Conservation (phyloP, 2,888 invertebrate species). For the Drosophila mercatorum region DNA sequence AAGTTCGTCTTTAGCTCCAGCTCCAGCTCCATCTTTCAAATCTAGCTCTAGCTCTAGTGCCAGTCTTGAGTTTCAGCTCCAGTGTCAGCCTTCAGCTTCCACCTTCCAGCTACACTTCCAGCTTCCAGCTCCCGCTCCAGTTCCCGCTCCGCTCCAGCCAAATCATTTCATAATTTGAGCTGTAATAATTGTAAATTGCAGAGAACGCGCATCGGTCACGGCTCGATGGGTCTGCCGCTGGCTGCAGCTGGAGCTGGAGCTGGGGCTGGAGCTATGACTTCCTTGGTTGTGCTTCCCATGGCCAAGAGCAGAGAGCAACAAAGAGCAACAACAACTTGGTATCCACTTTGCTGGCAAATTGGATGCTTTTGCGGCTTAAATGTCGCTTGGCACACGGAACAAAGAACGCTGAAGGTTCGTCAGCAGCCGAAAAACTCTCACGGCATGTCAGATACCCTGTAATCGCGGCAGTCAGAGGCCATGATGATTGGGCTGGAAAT, state of each 20-base stretch:
- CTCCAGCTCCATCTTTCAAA: background rate
- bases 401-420: constrained; percentile 25
- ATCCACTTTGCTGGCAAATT: constrained; percentile 22
- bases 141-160: background rate
- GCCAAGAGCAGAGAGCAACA: constrained; percentile 6
- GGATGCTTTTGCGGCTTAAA: constrained; percentile 34
- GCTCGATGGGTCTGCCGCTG: constrained; percentile 21
- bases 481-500: background rate
- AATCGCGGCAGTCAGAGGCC: too few relatives aligned
- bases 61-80: background rate
- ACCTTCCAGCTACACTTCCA: too few relatives aligned
- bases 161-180: constrained; percentile 31
- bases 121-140: background rate
- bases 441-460: constrained; percentile 6
- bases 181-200: constrained; percentile 58
- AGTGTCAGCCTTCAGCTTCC: background rate
- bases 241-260: background rate
- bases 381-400: constrained; percentile 29
- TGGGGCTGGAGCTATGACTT: constrained; percentile 11
- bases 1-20: too few relatives aligned
- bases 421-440: constrained; percentile 40
- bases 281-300: constrained; percentile 31
- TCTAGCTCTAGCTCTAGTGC: background rate
- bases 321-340: constrained; percentile 14
- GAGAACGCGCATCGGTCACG: constrained; percentile 44